These are phyloP conservation scores for Steatocranus sp. DNA, from an alignment of 2,797 vertebrate genomes.

Conservation along the genomic window DNA sequence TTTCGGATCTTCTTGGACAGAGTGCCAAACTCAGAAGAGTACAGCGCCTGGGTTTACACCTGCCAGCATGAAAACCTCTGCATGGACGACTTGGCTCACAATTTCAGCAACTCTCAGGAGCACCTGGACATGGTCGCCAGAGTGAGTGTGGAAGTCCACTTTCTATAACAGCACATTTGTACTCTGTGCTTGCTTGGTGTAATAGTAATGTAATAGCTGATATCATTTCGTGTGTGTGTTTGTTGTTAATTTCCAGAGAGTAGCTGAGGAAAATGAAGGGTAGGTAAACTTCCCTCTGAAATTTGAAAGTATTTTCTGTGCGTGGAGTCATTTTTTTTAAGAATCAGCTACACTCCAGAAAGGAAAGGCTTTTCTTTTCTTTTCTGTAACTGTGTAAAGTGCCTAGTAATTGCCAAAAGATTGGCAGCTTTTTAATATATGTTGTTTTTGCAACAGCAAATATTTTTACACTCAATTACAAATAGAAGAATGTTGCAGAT, in stretches of 20 bases:
- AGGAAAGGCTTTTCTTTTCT: neutral
- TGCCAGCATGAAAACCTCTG: conserved; percentile 90
- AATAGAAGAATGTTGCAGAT: neutral
- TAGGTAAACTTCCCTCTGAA: conserved; percentile 32
- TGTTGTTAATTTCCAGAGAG: conserved; percentile 57
- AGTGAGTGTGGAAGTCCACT: conserved; percentile 68
- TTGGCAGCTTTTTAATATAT: neutral
- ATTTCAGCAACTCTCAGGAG: conserved; percentile 91
- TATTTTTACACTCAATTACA: neutral
- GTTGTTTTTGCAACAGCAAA: neutral
- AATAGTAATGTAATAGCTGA: neutral
- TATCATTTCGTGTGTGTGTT: neutral
- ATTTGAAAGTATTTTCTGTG: neutral
- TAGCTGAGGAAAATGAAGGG: conserved; percentile 63
- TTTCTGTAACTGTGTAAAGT: neutral
- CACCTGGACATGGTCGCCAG: conserved; percentile 85
- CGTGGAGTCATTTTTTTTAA: neutral
- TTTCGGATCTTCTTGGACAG: conserved; percentile 91
- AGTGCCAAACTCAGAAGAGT: conserved; percentile 88
- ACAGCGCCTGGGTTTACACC: conserved; percentile 85
- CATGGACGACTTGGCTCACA: conserved; percentile 89
- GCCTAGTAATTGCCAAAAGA: neutral
- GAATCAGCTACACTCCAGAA: neutral
- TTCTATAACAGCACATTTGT: neutral
- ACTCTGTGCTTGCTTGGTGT: neutral